phyloP scores from a whole-genome alignment of 2,113 vertebrate genomes.

The Gymnogyps californianus region DNA sequence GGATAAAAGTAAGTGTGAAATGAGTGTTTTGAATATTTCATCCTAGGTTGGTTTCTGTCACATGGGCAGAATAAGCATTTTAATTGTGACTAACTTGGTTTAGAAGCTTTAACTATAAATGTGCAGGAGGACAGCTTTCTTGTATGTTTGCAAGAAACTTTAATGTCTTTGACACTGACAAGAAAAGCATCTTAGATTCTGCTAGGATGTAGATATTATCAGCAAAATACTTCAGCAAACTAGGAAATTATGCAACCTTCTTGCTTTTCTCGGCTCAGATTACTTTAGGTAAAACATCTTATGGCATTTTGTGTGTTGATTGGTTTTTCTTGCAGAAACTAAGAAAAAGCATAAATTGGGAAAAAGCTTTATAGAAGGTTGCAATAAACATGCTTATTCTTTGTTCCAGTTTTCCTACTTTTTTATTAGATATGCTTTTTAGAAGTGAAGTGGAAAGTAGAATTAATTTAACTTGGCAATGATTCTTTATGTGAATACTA shows the following conservation, averaged over 20 bases:
- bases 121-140: neutral
- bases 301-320: neutral
- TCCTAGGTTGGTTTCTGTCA: neutral
- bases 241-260: neutral
- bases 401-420: slow-evolving; percentile 36
- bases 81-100: slow-evolving; percentile 41
- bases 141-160: neutral
- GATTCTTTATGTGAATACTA: slow-evolving; percentile 25
- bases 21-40: neutral
- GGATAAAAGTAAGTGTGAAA: neutral
- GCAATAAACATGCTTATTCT: slow-evolving; percentile 65
- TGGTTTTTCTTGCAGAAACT: neutral
- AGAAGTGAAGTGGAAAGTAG: slow-evolving; percentile 16
- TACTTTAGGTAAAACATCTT: neutral
- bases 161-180: neutral
- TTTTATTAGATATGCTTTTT: neutral
- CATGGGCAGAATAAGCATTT: slow-evolving; percentile 60
- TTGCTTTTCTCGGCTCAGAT: neutral
- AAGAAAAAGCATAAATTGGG: neutral
- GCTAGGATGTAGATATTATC: neutral
- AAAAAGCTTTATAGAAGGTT: slow-evolving; percentile 8
- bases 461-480: neutral
- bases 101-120: neutral
- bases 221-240: neutral
- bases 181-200: neutral